A percentile compares a stretch with the other conserved stretches of the same genome.
Conservation (phyloP, 2,797 vertebrate species). For the Fringilla coelebs region DNA sequence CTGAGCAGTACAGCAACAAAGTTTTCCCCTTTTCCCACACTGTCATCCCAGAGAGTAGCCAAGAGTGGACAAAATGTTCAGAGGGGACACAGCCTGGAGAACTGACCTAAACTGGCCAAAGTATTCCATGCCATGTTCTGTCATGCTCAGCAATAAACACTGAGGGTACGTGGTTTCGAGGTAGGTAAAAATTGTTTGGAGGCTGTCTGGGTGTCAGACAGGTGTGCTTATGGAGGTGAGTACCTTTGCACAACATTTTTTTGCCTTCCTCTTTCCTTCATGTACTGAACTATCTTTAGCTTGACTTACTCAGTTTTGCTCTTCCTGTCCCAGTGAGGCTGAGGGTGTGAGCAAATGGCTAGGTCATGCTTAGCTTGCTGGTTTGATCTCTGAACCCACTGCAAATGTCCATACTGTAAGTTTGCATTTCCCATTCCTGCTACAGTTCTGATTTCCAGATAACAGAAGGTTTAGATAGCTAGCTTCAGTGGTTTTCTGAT, state of each 20-base stretch:
- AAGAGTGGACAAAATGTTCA: not conserved
- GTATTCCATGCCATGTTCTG: not conserved
- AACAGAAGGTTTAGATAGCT: not conserved
- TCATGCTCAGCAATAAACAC: not conserved
- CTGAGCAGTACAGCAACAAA: not conserved
- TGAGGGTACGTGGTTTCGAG: rapidly evolving
- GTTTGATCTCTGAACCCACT: not conserved
- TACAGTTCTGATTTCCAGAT: not conserved
- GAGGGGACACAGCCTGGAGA: not conserved
- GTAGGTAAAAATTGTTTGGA: not conserved
- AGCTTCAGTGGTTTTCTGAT: not conserved
- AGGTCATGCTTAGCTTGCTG: rapidly evolving
- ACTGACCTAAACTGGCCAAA: not conserved
- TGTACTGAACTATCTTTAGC: not conserved
- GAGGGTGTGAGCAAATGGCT: not conserved
- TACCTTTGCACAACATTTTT: rapidly evolving
- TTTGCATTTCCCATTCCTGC: not conserved
- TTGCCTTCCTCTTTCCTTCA: not conserved
- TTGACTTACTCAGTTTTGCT: not conserved
- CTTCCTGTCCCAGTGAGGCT: not conserved
- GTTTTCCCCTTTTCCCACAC: not conserved
- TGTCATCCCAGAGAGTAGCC: rapidly evolving
- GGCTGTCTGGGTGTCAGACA: not conserved
- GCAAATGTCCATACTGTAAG: not conserved
- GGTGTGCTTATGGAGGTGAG: not conserved